These are phyloP conservation scores for Hylaeus volcanicus DNA, from an alignment of 1,140 invertebrate genomes.

Conservation along the genomic window DNA sequence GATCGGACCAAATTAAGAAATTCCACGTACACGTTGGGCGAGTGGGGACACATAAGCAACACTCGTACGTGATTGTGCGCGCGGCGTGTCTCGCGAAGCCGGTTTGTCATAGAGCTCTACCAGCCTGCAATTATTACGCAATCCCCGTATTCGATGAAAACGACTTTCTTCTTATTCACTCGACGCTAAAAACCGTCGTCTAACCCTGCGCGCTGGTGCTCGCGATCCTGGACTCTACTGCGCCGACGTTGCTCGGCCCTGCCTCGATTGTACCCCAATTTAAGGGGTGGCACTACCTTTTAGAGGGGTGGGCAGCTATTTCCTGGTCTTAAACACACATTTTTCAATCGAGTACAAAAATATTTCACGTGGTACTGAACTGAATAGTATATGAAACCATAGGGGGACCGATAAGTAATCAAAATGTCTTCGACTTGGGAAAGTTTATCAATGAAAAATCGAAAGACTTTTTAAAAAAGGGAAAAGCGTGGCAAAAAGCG, in stretches of 20 bases:
- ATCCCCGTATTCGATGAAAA: slow-evolving; percentile 58
- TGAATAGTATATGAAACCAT: too few relatives aligned
- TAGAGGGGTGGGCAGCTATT: too few relatives aligned
- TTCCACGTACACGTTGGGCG: slow-evolving; percentile 14
- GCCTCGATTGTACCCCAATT: too few relatives aligned
- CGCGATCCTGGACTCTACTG: neutral
- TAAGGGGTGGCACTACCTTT: too few relatives aligned
- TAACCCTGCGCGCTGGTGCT: neutral
- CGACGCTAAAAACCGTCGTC: neutral
- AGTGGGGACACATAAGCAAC: slow-evolving; percentile 4
- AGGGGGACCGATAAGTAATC: too few relatives aligned
- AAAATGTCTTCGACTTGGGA: too few relatives aligned
- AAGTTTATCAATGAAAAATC: too few relatives aligned
- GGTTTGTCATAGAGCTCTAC: slow-evolving; percentile 53
- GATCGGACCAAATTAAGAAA: slow-evolving; percentile 64
- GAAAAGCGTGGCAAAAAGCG: too few relatives aligned
- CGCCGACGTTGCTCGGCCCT: neutral
- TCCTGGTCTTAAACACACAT: too few relatives aligned
- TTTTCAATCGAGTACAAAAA: too few relatives aligned
- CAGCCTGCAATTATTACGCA: slow-evolving; percentile 55
- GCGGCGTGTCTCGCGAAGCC: slow-evolving; percentile 42
- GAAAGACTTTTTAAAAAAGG: too few relatives aligned
- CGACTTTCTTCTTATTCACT: slow-evolving; percentile 58
- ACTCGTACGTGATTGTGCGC: slow-evolving; percentile 35
- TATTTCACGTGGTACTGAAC: too few relatives aligned